Conservation (phyloP, 2,113 vertebrate species). For the Collichthys lucidus region DNA sequence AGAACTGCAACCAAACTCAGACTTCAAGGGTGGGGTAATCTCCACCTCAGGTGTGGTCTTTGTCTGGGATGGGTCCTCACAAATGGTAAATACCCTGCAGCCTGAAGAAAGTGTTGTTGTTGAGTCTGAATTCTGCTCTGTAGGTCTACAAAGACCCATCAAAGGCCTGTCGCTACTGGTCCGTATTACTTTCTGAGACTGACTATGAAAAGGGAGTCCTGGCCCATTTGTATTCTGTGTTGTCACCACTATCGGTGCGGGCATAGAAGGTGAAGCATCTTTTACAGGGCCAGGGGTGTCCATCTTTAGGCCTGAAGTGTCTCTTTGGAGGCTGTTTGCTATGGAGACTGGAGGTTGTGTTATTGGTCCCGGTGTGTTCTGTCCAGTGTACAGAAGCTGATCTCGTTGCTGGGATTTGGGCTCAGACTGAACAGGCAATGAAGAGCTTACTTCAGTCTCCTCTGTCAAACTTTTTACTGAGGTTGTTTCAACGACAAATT, state of each 20-base stretch:
- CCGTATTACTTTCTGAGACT: constrained; percentile 40
- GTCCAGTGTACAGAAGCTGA: constrained; percentile 7
- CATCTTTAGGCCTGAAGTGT: constrained; percentile 18
- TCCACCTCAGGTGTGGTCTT: constrained; percentile 35
- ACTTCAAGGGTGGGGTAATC: constrained; percentile 59
- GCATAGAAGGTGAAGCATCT: constrained; percentile 28
- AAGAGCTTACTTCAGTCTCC: constrained; percentile 32
- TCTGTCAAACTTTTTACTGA: constrained; percentile 41
- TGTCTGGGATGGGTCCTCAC: constrained; percentile 64
- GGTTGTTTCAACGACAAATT: constrained; percentile 39
- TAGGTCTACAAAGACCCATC: constrained; percentile 60
- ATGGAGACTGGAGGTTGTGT: constrained; percentile 68
- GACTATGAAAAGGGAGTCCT: constrained; percentile 55
- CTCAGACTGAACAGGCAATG: constrained; percentile 58
- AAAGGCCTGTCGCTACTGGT: constrained; percentile 70
- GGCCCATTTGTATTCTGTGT: constrained; percentile 80
- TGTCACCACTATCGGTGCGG: constrained; percentile 76
- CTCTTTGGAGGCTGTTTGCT: constrained; percentile 42
- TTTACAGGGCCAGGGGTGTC: constrained; percentile 63
- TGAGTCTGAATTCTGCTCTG: constrained; percentile 43
- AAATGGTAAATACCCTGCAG: constrained; percentile 75
- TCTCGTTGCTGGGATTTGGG: constrained; percentile 51
- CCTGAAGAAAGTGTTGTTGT: constrained; percentile 42
- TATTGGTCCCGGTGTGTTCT: constrained; percentile 63
- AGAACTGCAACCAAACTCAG: constrained; percentile 73